Evolutionary conservation across 2,797 vertebrate genomes (phyloP).

Genomic region (Neosilurus mollespiculum): DNA sequence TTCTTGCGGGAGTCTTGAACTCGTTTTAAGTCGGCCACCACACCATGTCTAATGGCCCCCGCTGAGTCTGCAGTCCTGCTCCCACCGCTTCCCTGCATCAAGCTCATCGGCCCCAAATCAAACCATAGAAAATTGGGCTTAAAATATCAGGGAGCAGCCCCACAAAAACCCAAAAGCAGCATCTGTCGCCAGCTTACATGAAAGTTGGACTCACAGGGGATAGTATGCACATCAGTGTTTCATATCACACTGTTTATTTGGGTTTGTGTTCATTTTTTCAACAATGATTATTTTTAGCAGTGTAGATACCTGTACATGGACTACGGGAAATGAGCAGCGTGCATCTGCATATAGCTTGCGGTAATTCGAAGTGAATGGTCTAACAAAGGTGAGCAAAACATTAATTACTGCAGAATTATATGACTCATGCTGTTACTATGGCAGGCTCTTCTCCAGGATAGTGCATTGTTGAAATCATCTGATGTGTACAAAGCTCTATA

Average conservation of each 20-base stretch:
- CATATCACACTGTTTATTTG: slow-evolving; percentile 37
- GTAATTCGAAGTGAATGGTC: slow-evolving; percentile 43
- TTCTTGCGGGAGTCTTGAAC: slow-evolving; percentile 66
- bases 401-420: slow-evolving; percentile 43
- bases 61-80: slow-evolving; percentile 77
- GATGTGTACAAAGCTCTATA: neutral
- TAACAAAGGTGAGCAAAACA: slow-evolving; percentile 70
- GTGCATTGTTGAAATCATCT: neutral
- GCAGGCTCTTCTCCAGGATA: neutral
- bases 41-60: slow-evolving; percentile 84
- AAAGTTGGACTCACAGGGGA: slow-evolving; percentile 71
- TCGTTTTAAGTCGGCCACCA: slow-evolving; percentile 81
- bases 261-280: slow-evolving; percentile 28
- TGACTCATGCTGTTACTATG: slow-evolving; percentile 15
- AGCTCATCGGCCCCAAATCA: slow-evolving; percentile 64
- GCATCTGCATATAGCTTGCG: slow-evolving; percentile 9
- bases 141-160: slow-evolving; percentile 77
- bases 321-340: slow-evolving; percentile 23
- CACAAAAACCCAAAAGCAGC: slow-evolving; percentile 70
- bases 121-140: slow-evolving; percentile 67
- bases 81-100: slow-evolving; percentile 72
- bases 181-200: slow-evolving; percentile 76
- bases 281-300: slow-evolving; percentile 29
- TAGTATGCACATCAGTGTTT: slow-evolving; percentile 53
- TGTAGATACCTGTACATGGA: slow-evolving; percentile 22